These are phyloP conservation scores for Eriocheir sinensis DNA, from an alignment of 1,140 invertebrate genomes.

Conservation along the genomic window DNA sequence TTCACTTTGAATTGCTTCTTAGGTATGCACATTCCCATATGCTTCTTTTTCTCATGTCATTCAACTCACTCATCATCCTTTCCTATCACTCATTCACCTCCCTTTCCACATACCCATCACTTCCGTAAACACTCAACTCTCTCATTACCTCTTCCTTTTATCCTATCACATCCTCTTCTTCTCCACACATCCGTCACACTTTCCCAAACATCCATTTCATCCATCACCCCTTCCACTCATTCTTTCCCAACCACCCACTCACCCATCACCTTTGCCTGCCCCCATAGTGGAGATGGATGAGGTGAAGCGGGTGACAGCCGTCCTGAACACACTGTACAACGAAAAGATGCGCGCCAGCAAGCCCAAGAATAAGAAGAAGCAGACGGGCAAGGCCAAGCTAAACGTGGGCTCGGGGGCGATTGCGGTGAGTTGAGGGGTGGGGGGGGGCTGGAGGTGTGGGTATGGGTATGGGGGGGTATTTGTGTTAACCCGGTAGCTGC, in stretches of 20 bases:
- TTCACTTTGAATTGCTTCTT: neutral
- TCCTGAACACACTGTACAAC: constrained; percentile 78
- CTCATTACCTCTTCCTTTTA: no score
- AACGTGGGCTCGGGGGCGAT: constrained; percentile 68
- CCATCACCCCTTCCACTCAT: neutral
- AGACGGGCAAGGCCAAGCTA: constrained; percentile 73
- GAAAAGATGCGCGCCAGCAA: constrained; percentile 79
- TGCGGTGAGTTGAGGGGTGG: constrained; percentile 35
- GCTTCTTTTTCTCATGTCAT: neutral
- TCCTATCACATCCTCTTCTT: no score
- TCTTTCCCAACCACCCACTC: neutral
- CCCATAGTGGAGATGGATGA: constrained; percentile 78
- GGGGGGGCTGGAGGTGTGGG: neutral
- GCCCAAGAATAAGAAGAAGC: constrained; percentile 79
- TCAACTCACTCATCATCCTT: neutral
- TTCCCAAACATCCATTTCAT: no score
- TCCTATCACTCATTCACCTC: no score
- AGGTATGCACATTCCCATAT: neutral
- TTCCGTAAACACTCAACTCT: no score
- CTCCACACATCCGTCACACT: no score
- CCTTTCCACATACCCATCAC: no score
- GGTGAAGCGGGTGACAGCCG: constrained; percentile 75
- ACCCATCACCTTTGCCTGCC: neutral
- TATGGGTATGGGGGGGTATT: neutral
- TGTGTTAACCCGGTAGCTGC: no score